Base-by-base conservation (phyloP, 2,113 vertebrate species). In the Alosa alosa region DNA sequence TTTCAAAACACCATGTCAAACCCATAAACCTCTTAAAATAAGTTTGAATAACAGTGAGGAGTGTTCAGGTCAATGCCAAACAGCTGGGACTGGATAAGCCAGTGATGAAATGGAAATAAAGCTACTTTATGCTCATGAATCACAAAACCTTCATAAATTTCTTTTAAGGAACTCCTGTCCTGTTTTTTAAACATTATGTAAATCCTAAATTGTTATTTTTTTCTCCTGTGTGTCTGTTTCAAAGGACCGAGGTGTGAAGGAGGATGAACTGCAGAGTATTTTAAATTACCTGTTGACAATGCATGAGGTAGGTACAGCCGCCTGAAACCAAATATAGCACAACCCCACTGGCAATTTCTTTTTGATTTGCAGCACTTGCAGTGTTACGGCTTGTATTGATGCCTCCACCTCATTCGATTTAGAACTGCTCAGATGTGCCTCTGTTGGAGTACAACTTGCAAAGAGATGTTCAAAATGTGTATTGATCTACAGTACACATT, bases 251-350 rank as follows among this genome's bases (percentile, higher is more conserved):
- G 98, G 98, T 1, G 98, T 99, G 86, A 99, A 99, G 91, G 98
- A 99, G 94, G 98, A 99, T 87, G 98, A 99, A 93, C 95, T 99
- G 36, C 98, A 99, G 93, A 99, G 98, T 92, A 98, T 99, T 88
- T 93, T 99, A 88, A 99, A 99, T 95, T 99, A 99, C 92, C 93
- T 99, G 83, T 86, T 99, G 91, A 99, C 98, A 88, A 99, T 99
- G 98, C 98, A 99, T 57, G 98, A 99, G 98, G 98, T 99, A 96
- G 88, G 90, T 25, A 78, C 13, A 4, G 3, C 2, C 4, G 10
- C 20, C 7, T 39, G 31, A 41, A 13, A 41, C 36, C 31, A 78
- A 36, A 39, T 9, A 31, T 25, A 39, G 4, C 25, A 75, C 31
- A 75, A 39, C 5, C 25, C 68, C 36, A 15, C 8, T 13, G 68